Percentiles rank a stretch among this genome's conserved stretches.
Conservation (phyloP, 1,140 invertebrate species). For the Achroia grisella region DNA sequence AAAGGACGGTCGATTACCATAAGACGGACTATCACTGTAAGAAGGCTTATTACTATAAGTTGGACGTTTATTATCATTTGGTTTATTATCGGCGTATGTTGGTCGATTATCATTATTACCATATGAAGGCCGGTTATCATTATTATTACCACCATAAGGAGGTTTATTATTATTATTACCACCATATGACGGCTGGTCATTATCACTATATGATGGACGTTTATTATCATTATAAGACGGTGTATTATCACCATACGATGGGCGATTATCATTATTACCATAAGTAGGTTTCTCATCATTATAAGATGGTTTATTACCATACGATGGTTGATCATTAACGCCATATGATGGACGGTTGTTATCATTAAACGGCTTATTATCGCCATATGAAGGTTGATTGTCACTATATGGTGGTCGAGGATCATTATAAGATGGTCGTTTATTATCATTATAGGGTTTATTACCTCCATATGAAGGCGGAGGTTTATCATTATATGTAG, state of each 20-base stretch:
- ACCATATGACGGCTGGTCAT: neutral
- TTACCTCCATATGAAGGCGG: slow-evolving; percentile 1
- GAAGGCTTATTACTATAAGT: slow-evolving; percentile 1
- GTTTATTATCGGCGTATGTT: slow-evolving; percentile 3
- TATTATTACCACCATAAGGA: slow-evolving; percentile 1
- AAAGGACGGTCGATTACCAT: neutral
- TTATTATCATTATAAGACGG: neutral
- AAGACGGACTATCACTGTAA: neutral
- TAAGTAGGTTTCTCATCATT: slow-evolving; percentile 11
- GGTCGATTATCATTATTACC: slow-evolving; percentile 5
- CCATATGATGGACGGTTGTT: slow-evolving; percentile 10
- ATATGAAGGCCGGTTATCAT: slow-evolving; percentile 4
- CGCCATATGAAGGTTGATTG: neutral
- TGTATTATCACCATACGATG: slow-evolving; percentile 1
- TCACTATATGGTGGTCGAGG: slow-evolving; percentile 13
- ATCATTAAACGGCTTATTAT: slow-evolving; percentile 7
- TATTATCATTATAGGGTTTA: too few relatives aligned
- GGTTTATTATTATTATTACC: slow-evolving; percentile 3
- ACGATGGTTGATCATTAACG: neutral
- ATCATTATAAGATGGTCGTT: slow-evolving; percentile 6
- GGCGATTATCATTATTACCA: slow-evolving; percentile 1
- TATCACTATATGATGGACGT: slow-evolving; percentile 1
- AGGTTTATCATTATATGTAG: neutral
- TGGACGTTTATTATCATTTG: slow-evolving; percentile 2
- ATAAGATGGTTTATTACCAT: neutral